Base-by-base conservation (phyloP, 2,113 vertebrate genomes). In the Sapayoa aenigma region DNA sequence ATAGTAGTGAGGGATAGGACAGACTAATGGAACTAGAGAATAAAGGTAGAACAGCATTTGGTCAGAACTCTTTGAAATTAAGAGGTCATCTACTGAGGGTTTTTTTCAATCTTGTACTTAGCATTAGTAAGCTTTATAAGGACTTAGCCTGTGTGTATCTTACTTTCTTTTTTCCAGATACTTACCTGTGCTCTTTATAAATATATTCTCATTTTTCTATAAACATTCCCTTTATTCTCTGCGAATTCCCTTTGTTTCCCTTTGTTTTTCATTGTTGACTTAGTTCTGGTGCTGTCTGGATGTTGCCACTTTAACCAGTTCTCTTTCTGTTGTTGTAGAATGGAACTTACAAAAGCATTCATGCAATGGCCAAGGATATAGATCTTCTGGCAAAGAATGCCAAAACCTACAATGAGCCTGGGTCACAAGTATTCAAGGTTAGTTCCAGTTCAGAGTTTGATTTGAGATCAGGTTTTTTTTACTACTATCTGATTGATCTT, bases 351-450 rank as follows among this genome's bases (percentile, higher is more conserved):
- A 99, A 99, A 98, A 99, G 98, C 96, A 97, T 99, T 88, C 98
- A 98, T 93, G 98, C 98, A 76, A 99, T 99, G 99, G 98, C 99
- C 85, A 99, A 99, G 98, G 99, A 99, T 94, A 98, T 99, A 87
- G 99, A 99, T 95, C 97, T 99, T 62, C 97, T 99, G 89, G 99
- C 98, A 94, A 99, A 99, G 98, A 99, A 99, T 97, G 99, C 99
- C 95, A 99, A 99, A 98, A 99, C 98, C 13, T 99, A 99, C 83
- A 99, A 99, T 90, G 99, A 99, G 75, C 99, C 99, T 69, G 99
- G 99, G 86, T 99, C 99, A 39, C 99, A 99, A 97, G 99, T 99
- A 35, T 99, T 99, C 93, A 99, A 99, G 99, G 99, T 99, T 92
- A 96, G 97, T 97, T 97, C 79, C 77, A 39, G 21, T 65, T 84